Evolutionary conservation across 2,113 vertebrate species (phyloP), one percentile per base, ranked within the genome.

Genomic region (Alaudala cheleensis): DNA sequence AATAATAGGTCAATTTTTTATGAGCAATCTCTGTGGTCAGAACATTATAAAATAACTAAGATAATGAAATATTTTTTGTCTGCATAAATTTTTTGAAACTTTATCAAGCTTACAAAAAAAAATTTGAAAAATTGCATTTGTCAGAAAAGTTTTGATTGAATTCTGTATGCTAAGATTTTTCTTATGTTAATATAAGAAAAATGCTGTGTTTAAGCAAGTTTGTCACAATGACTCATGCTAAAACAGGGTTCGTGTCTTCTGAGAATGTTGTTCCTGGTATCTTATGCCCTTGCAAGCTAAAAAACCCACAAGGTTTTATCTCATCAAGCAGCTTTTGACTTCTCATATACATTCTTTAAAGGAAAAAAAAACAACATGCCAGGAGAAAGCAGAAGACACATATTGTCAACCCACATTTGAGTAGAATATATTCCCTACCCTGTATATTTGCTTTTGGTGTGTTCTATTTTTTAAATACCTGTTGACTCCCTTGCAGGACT

Each of bases 191-290:
- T n/a, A 4, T 50, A n/a, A 84, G 37, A 69, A 96, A 82, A 90
- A 69, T 51, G 25, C 12, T 73, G 16, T 72, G 2, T 87, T 95
- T 69, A 94, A 81, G 23, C n/a, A 81, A 88, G 73, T 94, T 90
- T 94, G 49, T 62, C 45, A 44, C n/a, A 82, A 80, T n/a, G 21
- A 83, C 81, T 91, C 19, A 84, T 90, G 42, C 83, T 84, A 86
- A 96, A 93, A 67, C 69, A 61, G 9, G 31, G 39, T 80, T 96
- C 11, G 33, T 91, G 39, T 93, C 20, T n/a, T 93, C 33, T 86
- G 39, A 94, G 56, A 51, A 62, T 57, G 33, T 69, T 44, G 6
- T 86, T 96, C 50, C 77, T 56, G 20, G 39, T 49, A 34, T 51
- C 58, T 64, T 92, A 28, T 87, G 47, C 34, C 81, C 42, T 88